Evolutionary conservation across 1,140 invertebrate species (phyloP).

Genomic region (Drosophila sulfurigaster): DNA sequence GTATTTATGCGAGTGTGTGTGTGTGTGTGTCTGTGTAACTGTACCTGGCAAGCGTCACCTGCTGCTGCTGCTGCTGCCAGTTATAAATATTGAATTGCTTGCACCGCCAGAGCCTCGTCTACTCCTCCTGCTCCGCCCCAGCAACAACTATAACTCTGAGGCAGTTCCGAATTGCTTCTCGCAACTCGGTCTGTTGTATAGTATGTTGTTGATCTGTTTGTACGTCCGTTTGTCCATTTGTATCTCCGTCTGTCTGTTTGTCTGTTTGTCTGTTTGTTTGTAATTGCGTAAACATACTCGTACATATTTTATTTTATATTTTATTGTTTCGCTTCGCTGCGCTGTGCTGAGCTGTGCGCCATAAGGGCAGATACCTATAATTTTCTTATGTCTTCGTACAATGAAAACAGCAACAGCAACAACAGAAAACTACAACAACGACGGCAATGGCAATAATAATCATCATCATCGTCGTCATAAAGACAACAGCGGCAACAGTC

Average conservation of each 20-base stretch:
- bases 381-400: constrained; percentile 83
- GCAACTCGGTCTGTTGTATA: constrained; percentile 19
- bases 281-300: constrained; percentile 82
- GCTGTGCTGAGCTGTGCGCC: constrained; percentile 52
- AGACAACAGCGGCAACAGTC: constrained; percentile 41
- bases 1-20: constrained; percentile 1
- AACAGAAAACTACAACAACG: constrained; percentile 34
- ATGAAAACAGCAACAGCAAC: constrained; percentile 68
- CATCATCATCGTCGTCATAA: constrained; percentile 45
- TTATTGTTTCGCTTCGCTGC: constrained; percentile 84
- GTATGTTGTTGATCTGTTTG: constrained; percentile 34
- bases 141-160: constrained; percentile 15
- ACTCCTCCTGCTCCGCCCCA: not conserved
- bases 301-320: constrained; percentile 84
- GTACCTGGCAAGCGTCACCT: constrained; percentile 47
- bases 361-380: constrained; percentile 84
- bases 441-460: constrained; percentile 42
- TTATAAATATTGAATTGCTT: constrained; percentile 77
- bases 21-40: constrained; percentile 30
- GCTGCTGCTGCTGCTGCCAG: constrained; percentile 51
- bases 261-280: constrained; percentile 61
- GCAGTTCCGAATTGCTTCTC: constrained; percentile 36
- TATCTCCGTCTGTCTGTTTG: constrained; percentile 45
- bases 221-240: constrained; percentile 17
- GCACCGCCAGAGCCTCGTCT: constrained; percentile 25